phyloP scores from a whole-genome alignment of 1,140 invertebrate genomes.

The Semibalanus balanoides region DNA sequence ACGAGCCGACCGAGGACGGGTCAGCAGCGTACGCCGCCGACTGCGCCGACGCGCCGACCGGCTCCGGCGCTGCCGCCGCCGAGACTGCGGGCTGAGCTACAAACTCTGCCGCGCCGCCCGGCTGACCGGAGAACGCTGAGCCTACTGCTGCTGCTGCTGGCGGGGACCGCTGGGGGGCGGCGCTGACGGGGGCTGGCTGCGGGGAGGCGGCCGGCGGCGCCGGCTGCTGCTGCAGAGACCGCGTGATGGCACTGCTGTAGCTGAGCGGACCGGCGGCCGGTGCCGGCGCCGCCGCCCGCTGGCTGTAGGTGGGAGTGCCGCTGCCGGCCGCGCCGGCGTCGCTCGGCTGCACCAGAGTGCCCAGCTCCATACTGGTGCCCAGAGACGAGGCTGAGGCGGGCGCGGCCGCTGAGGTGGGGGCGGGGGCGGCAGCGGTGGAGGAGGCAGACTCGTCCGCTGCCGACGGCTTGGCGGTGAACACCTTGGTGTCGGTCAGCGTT shows the following conservation, averaged over 20 bases:
- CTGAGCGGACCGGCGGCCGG: neutral
- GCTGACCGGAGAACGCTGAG: too few species aligned
- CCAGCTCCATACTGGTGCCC: neutral
- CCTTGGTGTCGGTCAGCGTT: slow-evolving; percentile 83
- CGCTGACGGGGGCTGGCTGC: neutral
- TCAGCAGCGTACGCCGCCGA: too few species aligned
- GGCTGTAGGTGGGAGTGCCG: neutral
- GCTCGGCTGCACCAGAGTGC: neutral
- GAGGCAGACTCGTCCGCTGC: slow-evolving; percentile 20
- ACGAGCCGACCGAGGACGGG: too few species aligned
- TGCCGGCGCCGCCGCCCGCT: neutral
- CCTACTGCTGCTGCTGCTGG: neutral
- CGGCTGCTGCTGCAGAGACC: neutral
- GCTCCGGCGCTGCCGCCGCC: too few species aligned
- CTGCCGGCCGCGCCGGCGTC: neutral
- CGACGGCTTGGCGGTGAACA: slow-evolving; percentile 58
- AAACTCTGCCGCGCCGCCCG: too few species aligned
- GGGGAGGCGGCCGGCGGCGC: neutral
- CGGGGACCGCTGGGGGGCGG: neutral
- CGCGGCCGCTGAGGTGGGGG: neutral
- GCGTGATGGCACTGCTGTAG: neutral
- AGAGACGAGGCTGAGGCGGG: neutral
- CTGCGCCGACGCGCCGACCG: too few species aligned
- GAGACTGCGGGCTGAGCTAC: too few species aligned
- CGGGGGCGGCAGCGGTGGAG: neutral